phyloP scores from a whole-genome alignment of 2,888 invertebrate species.

The Latheticus oryzae region DNA sequence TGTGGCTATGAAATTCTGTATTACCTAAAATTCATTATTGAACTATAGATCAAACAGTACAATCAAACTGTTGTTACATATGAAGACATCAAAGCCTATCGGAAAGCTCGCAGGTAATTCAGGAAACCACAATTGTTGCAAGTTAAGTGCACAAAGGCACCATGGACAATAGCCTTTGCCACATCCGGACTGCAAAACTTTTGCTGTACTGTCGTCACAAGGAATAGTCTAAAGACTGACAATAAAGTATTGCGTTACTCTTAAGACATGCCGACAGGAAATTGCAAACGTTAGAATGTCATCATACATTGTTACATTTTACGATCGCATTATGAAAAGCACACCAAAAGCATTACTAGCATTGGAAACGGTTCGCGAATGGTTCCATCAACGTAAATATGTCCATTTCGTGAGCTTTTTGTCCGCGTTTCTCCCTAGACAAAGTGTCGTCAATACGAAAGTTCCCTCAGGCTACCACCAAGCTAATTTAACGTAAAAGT shows the following conservation, averaged over 20 bases:
- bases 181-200: conserved; percentile 51
- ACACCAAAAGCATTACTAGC: background rate
- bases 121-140: conserved; percentile 56
- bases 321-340: conserved; percentile 24
- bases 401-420: conserved; percentile 15
- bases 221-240: conserved; percentile 35
- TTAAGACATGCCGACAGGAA: conserved; percentile 39
- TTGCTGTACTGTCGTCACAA: conserved; percentile 40
- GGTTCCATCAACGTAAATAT: conserved; percentile 13
- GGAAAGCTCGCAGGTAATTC: conserved; percentile 41
- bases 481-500: conserved; percentile 39
- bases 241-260: conserved; percentile 43
- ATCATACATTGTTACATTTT: conserved; percentile 31
- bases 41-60: background rate
- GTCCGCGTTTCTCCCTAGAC: conserved; percentile 6
- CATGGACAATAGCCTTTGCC: conserved; percentile 45
- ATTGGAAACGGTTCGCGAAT: background rate
- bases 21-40: background rate
- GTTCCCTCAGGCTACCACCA: conserved; percentile 25
- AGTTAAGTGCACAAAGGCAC: conserved; percentile 45
- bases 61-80: conserved; percentile 4
- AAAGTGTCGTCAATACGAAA: conserved; percentile 4
- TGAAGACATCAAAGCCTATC: conserved; percentile 37
- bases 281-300: conserved; percentile 30
- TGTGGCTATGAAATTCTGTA: no score